Percentiles rank a stretch among this genome's conserved stretches.
Evolutionary conservation across 2,113 vertebrate species (phyloP).

Genomic region (Echinops telfairi): DNA sequence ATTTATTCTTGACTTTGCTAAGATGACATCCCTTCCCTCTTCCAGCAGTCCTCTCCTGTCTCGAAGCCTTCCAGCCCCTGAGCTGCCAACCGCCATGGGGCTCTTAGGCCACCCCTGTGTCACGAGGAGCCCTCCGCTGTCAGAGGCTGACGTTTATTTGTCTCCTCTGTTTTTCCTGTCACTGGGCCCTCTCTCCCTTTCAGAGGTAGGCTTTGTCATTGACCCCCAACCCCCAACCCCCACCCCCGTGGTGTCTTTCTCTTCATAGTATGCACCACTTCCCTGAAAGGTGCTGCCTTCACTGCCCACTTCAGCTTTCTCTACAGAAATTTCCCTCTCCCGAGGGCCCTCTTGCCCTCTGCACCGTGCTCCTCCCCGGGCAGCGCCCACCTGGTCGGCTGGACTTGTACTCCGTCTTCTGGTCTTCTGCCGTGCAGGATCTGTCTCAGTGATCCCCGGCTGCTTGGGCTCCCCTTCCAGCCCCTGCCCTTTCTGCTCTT

Average conservation of each 20-base stretch:
- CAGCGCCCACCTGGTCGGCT: not conserved
- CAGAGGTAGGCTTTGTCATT: not conserved
- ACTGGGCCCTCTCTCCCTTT: not conserved
- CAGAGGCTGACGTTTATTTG: not conserved
- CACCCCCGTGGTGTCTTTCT: not conserved
- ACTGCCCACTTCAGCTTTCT: conserved; percentile 29
- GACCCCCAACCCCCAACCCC: not conserved
- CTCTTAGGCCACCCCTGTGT: no score
- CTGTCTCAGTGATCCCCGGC: conserved; percentile 42
- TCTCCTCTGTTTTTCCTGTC: not conserved
- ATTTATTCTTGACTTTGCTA: not conserved
- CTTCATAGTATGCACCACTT: conserved; percentile 21
- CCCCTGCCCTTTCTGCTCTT: conserved; percentile 45
- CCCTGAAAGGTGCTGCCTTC: conserved; percentile 28
- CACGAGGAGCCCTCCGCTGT: not conserved
- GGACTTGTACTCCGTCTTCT: not conserved
- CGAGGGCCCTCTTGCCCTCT: not conserved
- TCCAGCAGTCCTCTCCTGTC: no score
- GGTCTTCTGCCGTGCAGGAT: conserved; percentile 32
- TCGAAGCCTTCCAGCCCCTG: no score
- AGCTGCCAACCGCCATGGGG: no score
- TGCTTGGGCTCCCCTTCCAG: conserved; percentile 7
- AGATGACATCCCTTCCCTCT: no score
- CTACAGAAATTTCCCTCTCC: not conserved
- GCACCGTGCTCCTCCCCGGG: not conserved